Percentiles rank a stretch among this genome's conserved stretches.
phyloP scores from a whole-genome alignment of 1,140 invertebrate species.

The Panagrolaimus sp. region DNA sequence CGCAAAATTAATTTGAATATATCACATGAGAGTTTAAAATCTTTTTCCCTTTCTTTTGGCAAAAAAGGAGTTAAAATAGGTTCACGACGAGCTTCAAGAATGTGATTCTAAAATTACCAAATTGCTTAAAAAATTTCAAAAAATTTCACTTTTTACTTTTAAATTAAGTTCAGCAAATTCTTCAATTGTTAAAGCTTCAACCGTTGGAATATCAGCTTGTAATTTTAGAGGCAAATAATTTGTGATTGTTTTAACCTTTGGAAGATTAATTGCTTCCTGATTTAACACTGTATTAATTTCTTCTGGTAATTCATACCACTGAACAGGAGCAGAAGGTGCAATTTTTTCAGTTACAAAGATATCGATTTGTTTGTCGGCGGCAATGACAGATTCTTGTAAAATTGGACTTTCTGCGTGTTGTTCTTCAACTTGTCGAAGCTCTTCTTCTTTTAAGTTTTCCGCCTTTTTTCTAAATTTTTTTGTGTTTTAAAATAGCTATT shows the following conservation, averaged over 20 bases:
- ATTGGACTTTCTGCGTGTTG: no score
- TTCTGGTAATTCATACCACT: conserved; percentile 15
- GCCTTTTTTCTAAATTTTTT: conserved; percentile 19
- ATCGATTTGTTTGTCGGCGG: no score
- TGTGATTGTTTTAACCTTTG: background rate
- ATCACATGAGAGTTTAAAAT: conserved; percentile 80
- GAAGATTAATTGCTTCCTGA: background rate
- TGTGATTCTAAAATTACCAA: conserved; percentile 19
- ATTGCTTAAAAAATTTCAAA: conserved; percentile 4
- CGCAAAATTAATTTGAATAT: conserved; percentile 89
- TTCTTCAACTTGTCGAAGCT: conserved; percentile 9
- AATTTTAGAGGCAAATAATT: conserved; percentile 3
- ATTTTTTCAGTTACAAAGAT: conserved; percentile 17
- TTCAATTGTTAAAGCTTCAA: conserved; percentile 28
- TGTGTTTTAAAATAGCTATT: no score
- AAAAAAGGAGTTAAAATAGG: conserved; percentile 86
- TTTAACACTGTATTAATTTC: conserved; percentile 9
- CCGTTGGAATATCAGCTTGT: background rate
- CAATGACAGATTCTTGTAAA: no score
- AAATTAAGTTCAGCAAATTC: conserved; percentile 26
- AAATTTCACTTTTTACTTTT: background rate
- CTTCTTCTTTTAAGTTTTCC: conserved; percentile 36
- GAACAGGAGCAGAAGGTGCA: background rate
- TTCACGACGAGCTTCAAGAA: conserved; percentile 74
- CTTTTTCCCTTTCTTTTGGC: conserved; percentile 78